Evolutionary conservation across 1,140 invertebrate genomes (phyloP).

Genomic region (Pogonomyrmex barbatus): DNA sequence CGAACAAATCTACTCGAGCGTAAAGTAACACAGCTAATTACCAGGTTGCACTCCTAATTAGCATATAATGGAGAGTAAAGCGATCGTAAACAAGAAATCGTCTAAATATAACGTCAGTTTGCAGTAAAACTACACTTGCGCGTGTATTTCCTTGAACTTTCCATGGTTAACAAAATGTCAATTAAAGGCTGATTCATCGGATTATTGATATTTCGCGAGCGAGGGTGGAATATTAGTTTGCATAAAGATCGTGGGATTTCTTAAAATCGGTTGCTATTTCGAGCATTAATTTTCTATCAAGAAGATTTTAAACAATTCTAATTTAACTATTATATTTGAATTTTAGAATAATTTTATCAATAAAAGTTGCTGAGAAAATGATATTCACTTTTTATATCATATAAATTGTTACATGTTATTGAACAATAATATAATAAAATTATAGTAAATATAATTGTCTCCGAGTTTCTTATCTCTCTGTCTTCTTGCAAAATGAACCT

Average conservation of each 20-base stretch:
- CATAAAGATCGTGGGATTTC: neutral
- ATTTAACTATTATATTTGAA: neutral
- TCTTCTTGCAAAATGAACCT: neutral
- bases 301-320: neutral
- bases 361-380: neutral
- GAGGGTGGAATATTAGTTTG: neutral
- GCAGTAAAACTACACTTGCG: constrained; percentile 29
- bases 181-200: constrained; percentile 61
- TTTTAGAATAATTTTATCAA: constrained; percentile 4
- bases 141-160: constrained; percentile 70
- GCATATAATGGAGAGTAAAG: constrained; percentile 61
- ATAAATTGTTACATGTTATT: neutral
- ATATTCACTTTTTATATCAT: neutral
- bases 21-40: constrained; percentile 60
- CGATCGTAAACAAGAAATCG: constrained; percentile 46
- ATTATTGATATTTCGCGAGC: constrained; percentile 14
- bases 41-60: constrained; percentile 46
- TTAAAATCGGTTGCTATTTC: constrained; percentile 2
- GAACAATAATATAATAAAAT: neutral
- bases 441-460: neutral
- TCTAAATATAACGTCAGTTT: constrained; percentile 54
- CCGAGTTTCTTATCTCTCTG: neutral
- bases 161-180: constrained; percentile 58
- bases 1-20: constrained; percentile 47
- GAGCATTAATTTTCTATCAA: neutral